A percentile compares a stretch with the other conserved stretches of the same genome.
Evolutionary conservation across 1,140 invertebrate species (phyloP).

Genomic region (Drosophila sechellia): DNA sequence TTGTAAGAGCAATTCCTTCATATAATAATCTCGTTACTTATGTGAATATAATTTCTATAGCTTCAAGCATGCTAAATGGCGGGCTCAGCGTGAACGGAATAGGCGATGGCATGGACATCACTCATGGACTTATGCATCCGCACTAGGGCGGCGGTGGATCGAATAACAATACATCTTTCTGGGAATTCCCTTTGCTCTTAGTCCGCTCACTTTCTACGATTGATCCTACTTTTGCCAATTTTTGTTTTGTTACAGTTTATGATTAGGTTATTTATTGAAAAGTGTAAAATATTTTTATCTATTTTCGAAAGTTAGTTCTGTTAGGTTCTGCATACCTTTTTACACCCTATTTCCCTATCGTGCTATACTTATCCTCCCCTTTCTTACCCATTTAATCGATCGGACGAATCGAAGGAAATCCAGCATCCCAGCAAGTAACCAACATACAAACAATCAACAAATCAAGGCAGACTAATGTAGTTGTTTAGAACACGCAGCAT

Average conservation of each 20-base stretch:
- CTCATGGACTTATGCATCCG: conserved; percentile 77
- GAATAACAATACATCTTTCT: conserved; percentile 30
- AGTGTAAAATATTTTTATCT: conserved; percentile 44
- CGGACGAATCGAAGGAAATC: conserved; percentile 16
- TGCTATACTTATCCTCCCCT: neutral
- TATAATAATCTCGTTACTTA: neutral
- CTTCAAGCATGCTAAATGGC: conserved; percentile 92
- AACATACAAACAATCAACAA: conserved; percentile 61
- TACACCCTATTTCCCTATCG: neutral
- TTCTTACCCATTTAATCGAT: conserved; percentile 14
- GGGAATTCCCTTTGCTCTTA: conserved; percentile 36
- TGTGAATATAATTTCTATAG: conserved; percentile 75
- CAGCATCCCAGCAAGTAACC: conserved; percentile 15
- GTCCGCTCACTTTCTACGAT: conserved; percentile 15
- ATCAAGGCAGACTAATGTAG: conserved; percentile 74
- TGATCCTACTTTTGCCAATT: conserved; percentile 16
- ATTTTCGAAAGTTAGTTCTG: conserved; percentile 5
- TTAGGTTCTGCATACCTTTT: conserved; percentile 8
- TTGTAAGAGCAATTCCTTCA: conserved; percentile 49
- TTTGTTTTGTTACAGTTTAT: conserved; percentile 32
- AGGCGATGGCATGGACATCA: conserved; percentile 89
- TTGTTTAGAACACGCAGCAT: conserved; percentile 77
- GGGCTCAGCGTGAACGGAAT: conserved; percentile 91
- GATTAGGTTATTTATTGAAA: conserved; percentile 51
- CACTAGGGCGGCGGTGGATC: conserved; percentile 44